These are phyloP conservation scores for Ginglymostoma cirratum DNA, from an alignment of 2,113 vertebrate genomes.

Conservation along the genomic window DNA sequence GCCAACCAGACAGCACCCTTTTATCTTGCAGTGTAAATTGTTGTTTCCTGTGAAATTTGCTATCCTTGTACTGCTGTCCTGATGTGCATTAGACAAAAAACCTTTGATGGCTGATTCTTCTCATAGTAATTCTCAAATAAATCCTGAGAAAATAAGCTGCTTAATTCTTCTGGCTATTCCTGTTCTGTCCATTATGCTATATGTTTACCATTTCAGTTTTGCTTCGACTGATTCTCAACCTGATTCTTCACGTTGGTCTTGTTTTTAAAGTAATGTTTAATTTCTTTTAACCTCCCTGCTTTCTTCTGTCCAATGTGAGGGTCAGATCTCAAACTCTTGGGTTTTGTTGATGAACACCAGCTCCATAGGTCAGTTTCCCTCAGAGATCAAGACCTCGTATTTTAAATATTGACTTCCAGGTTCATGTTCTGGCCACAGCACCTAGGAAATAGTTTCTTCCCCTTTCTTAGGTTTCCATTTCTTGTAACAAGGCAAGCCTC, in stretches of 20 bases:
- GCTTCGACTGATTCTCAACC: background rate
- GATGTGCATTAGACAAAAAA: too few species aligned
- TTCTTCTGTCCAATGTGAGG: background rate
- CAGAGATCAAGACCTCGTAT: background rate
- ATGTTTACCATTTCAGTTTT: background rate
- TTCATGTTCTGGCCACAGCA: background rate
- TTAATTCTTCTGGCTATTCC: background rate
- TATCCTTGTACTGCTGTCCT: too few species aligned
- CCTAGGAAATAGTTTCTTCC: background rate
- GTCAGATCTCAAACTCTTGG: background rate
- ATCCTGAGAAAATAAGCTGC: background rate
- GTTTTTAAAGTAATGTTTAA: background rate
- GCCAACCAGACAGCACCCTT: too few species aligned
- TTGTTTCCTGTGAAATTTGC: too few species aligned
- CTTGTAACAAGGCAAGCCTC: background rate
- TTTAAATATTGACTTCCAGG: background rate
- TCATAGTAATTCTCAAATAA: background rate
- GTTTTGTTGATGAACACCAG: background rate
- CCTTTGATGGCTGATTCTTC: too few species aligned
- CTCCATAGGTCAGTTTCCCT: background rate
- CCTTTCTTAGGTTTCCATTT: background rate
- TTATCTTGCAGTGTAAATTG: too few species aligned
- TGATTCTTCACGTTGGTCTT: background rate
- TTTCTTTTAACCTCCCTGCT: background rate
- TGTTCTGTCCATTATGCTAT: background rate